Evolutionary conservation across 2,797 vertebrate species (phyloP), one percentile per base, ranked within the genome.

Genomic region (Pelodytes ibericus): DNA sequence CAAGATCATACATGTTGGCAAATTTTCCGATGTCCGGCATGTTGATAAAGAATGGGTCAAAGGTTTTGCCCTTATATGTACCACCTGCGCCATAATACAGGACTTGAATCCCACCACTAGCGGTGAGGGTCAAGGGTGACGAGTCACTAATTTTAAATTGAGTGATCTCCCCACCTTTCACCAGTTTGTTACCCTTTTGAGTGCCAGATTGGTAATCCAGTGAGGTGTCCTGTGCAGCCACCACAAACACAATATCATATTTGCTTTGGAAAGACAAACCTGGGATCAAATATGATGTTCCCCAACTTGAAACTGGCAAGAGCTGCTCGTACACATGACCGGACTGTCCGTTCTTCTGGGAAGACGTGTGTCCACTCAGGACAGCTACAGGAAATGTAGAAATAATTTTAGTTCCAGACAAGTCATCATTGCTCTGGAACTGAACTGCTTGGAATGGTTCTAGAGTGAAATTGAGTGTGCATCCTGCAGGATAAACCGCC

Each of bases 311-410:
- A 0, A 90, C 89, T 2, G 93, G 93, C 13, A 90, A 75, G 58
- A 94, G 86, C 74, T 94, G 93, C 78, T 94, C 92, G 15, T 83
- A 87, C 9, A 94, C 89, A 0, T 92, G 90, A 81, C 92, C 88
- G 74, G 92, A 95, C 58, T 67, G 86, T 0, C 87, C 80, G 57
- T 91, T 89, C 20, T 33, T 82, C 78, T 77, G 80, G 27, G 82
- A 89, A 72, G 92, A 94, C 10, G 74, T 88, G 81, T 94, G 91
- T 56, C 94, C 92, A 0, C 87, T 84, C 59, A 89, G 69, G 41
- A 94, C 90, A 0, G 86, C 91, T 41, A 94, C 84, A 0, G 92
- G 92, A 15, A n/a, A 29, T n/a, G 51, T 71, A 29, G 92, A 87
- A 11, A 81, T 73, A 27, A 95, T 81, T 68, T 81, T 82, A 9